Base-by-base conservation (phyloP, 1,140 invertebrate species). In the Drosophila orosa region DNA sequence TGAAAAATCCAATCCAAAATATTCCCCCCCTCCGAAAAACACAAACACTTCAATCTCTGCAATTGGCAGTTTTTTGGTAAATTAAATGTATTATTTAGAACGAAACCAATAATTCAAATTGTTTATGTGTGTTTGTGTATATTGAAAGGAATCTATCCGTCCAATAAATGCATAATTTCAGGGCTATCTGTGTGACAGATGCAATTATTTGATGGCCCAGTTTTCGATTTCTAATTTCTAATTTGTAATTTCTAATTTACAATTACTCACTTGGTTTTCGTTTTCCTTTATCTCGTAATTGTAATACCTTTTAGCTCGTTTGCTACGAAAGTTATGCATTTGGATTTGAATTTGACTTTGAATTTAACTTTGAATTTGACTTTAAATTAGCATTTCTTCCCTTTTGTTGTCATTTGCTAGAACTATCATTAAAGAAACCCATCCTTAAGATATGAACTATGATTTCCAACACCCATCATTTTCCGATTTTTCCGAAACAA, bases 311-410 rank as follows among this genome's bases (percentile, higher is more conserved):
- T 54, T 66, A 77, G 84, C 79, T 89, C 72, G 84, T 87, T 86
- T 85, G 68, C 61, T 80, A 85, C 73, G 61, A 86, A 86, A 74
- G 62, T 85, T 83, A 76, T 86, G 83, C 83, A 80, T 87, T 87
- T 59, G 47, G 67, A 82, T 78, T 83, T 66, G 68, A 71, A 52
- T 79, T 84, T 67, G 73, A 71, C 47, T 78, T 74, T 78, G 44
- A 48, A 60, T 74, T 81, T 58, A 44, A 67, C 35, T 75, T 74
- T 48, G 27, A 22, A 33, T 44, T 47, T 47, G 13, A 25, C 44
- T 61, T 39, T 10, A 39, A 63, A 59, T 57, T 63, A 22, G 27
- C 17, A 31, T 10, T 42, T 66, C 27, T 48, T 58, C 42, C 52
- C 27, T 69, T 75, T 24, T 4, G 50, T 35, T 40, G 33, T 67